A percentile compares a stretch with the other conserved stretches of the same genome.
phyloP scores from a whole-genome alignment of 2,113 vertebrate genomes.

The Microtus montanus region DNA sequence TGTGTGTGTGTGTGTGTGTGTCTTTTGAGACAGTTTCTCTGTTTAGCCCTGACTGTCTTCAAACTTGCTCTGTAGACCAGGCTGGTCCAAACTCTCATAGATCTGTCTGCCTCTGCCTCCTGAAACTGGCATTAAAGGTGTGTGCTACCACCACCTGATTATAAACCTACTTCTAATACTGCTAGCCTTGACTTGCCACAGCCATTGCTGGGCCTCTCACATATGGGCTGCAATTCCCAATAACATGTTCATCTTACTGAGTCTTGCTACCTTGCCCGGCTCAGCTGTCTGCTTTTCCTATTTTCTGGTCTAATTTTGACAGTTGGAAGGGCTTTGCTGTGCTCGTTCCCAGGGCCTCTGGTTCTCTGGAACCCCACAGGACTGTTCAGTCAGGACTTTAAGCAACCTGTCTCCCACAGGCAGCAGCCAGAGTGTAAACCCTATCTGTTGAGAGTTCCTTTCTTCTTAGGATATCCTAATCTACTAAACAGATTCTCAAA shows the following conservation, averaged over 20 bases:
- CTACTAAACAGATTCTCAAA: not conserved
- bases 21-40: not conserved
- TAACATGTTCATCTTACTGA: constrained; percentile 3
- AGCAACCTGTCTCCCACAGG: not conserved
- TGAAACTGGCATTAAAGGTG: not conserved
- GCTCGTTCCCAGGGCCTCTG: not conserved
- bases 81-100: not conserved
- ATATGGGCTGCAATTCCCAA: not conserved
- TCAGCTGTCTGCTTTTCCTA: not conserved
- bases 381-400: constrained; percentile 22
- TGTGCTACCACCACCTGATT: not conserved
- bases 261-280: not conserved
- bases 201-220: not conserved
- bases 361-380: not conserved
- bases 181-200: not conserved
- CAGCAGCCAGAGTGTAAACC: not conserved
- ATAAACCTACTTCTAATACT: not conserved
- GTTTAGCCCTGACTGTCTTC: not conserved
- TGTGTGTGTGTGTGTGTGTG: no score
- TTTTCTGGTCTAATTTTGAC: constrained; percentile 56
- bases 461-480: not conserved
- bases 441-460: not conserved
- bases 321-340: not conserved
- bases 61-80: not conserved
- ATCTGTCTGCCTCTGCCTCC: not conserved